Evolutionary conservation across 2,888 invertebrate species (phyloP).

Genomic region (Apeira syringaria): DNA sequence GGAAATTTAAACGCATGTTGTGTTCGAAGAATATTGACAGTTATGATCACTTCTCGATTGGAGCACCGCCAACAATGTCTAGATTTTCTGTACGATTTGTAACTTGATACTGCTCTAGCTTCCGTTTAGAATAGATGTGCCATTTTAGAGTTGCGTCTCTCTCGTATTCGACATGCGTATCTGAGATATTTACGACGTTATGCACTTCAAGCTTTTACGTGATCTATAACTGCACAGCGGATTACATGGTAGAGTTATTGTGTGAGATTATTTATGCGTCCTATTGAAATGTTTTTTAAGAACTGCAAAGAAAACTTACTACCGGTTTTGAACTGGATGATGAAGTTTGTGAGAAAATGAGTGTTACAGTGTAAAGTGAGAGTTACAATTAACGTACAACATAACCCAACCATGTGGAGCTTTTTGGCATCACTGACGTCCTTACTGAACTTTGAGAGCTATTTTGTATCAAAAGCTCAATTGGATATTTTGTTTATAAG

Average conservation of each 20-base stretch:
- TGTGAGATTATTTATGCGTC: slow-evolving; percentile 35
- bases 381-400: too few relatives aligned
- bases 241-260: slow-evolving; percentile 37
- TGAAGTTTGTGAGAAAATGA: too few relatives aligned
- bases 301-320: too few relatives aligned
- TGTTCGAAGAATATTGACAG: slow-evolving; percentile 79
- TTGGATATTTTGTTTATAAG: too few relatives aligned
- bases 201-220: slow-evolving; percentile 57
- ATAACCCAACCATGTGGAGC: too few relatives aligned
- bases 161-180: slow-evolving; percentile 66
- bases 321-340: too few relatives aligned
- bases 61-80: slow-evolving; percentile 75
- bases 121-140: slow-evolving; percentile 78
- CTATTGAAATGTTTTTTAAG: slow-evolving; percentile 24
- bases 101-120: slow-evolving; percentile 66
- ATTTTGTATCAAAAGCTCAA: too few relatives aligned
- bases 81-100: slow-evolving; percentile 77
- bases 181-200: slow-evolving; percentile 66
- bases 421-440: too few relatives aligned
- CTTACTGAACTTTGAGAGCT: too few relatives aligned
- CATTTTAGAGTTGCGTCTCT: slow-evolving; percentile 69
- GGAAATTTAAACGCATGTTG: slow-evolving; percentile 66
- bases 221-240: slow-evolving; percentile 38
- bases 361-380: too few relatives aligned
- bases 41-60: slow-evolving; percentile 81